phyloP scores from a whole-genome alignment of 2,888 invertebrate genomes.

The Stenotaenia linearis region DNA sequence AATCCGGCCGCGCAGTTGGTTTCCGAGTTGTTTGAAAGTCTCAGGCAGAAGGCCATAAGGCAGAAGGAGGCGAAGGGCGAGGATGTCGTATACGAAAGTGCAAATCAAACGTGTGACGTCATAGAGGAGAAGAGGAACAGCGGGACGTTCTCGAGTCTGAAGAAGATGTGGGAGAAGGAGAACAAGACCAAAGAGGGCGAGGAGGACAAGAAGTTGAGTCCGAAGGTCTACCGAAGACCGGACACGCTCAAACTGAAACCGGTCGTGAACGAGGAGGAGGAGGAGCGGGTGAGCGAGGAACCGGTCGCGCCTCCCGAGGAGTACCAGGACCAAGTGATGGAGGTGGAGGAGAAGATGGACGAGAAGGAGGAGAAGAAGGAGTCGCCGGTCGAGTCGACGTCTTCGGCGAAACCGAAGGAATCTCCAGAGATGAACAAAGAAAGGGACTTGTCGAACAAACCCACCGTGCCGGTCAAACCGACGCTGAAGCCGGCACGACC shows the following conservation, averaged over 20 bases:
- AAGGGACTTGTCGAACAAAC: conserved; percentile 50
- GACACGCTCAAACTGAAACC: conserved; percentile 32
- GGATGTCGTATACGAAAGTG: neutral
- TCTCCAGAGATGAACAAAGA: neutral
- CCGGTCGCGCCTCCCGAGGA: neutral
- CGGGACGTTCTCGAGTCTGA: conserved; percentile 85
- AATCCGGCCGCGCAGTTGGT: conserved; percentile 70
- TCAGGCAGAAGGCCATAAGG: conserved; percentile 60
- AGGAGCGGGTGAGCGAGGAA: neutral
- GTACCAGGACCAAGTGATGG: neutral
- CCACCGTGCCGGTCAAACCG: conserved; percentile 64
- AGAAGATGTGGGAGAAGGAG: conserved; percentile 80
- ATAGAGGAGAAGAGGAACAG: conserved; percentile 68
- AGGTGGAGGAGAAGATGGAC: conserved; percentile 43
- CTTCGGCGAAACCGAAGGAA: neutral
- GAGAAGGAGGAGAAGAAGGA: conserved; percentile 42
- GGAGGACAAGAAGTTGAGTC: conserved; percentile 31
- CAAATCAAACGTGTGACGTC: conserved; percentile 34
- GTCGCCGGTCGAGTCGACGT: neutral
- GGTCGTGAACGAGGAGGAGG: conserved; percentile 28
- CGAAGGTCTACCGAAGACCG: conserved; percentile 31
- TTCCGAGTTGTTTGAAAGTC: conserved; percentile 75
- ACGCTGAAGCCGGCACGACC: conserved; percentile 53
- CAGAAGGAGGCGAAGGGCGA: conserved; percentile 17
- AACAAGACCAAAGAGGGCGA: conserved; percentile 32